Conservation (phyloP, 2,797 vertebrate species). For the Sebastes taczanowskii region DNA sequence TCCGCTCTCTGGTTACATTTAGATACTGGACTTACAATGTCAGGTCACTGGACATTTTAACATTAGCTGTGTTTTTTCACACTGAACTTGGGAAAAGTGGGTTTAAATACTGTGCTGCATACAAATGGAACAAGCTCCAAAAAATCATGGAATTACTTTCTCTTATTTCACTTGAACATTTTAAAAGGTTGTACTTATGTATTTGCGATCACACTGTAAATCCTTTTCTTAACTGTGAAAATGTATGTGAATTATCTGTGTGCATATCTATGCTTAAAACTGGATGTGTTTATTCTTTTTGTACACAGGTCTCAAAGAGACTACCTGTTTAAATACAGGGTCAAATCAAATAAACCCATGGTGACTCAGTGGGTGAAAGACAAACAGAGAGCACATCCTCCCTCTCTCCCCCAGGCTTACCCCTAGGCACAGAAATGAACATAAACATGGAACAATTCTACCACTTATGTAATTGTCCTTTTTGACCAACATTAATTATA, state of each 20-base stretch:
- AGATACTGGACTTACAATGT: no score
- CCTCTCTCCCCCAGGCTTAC: not conserved
- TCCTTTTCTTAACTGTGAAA: not conserved
- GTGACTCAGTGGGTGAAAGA: not conserved
- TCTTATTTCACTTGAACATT: not conserved
- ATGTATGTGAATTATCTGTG: not conserved
- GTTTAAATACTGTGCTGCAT: not conserved
- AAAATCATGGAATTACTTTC: not conserved
- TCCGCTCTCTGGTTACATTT: no score
- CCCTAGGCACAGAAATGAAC: not conserved
- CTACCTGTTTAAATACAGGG: not conserved
- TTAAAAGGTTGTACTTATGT: not conserved
- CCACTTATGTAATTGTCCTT: no score
- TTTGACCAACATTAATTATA: not conserved
- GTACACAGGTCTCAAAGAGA: not conserved
- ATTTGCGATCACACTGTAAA: not conserved
- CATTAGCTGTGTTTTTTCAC: not conserved
- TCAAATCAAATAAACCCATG: no score
- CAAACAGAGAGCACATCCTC: not conserved
- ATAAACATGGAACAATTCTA: not conserved
- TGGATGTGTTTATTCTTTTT: no score
- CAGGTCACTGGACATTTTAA: no score
- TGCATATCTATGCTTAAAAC: not conserved
- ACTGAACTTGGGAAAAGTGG: not conserved
- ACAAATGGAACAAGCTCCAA: not conserved